Evolutionary conservation across 2,113 vertebrate species (phyloP).

Genomic region (Actenoides lindsayi): DNA sequence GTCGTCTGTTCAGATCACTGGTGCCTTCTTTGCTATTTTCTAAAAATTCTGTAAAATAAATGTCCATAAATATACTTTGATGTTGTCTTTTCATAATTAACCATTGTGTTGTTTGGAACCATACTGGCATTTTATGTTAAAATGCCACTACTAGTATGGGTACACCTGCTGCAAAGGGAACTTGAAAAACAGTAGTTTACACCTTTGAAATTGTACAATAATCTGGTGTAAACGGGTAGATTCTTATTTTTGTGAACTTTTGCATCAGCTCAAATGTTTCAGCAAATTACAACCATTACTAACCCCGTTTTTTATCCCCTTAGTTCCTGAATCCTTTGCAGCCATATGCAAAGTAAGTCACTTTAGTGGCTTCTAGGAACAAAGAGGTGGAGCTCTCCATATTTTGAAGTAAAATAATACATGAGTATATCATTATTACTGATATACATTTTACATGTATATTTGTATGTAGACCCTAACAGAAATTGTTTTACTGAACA

Average conservation of each 20-base stretch:
- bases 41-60: constrained; percentile 79
- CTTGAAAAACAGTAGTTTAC: constrained; percentile 69
- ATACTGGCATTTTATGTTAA: constrained; percentile 85
- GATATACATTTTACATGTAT: constrained; percentile 66
- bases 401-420: constrained; percentile 27
- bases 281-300: not conserved
- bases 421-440: constrained; percentile 8
- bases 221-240: constrained; percentile 74
- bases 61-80: constrained; percentile 77
- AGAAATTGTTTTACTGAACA: constrained; percentile 32
- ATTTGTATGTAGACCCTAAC: constrained; percentile 11
- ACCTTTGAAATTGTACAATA: constrained; percentile 64
- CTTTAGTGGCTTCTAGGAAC: constrained; percentile 24
- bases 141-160: constrained; percentile 80
- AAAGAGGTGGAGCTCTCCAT: not conserved
- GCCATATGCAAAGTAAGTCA: not conserved
- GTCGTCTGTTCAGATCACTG: constrained; percentile 72
- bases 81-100: constrained; percentile 85
- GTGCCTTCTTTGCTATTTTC: constrained; percentile 68
- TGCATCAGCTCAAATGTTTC: not conserved
- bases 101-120: constrained; percentile 76
- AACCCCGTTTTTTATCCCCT: not conserved
- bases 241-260: constrained; percentile 23
- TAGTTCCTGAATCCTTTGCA: constrained; percentile 31
- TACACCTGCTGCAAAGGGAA: constrained; percentile 78